These are phyloP conservation scores for Caenorhabditis virilis DNA, from an alignment of 2,888 invertebrate species.

Conservation along the genomic window DNA sequence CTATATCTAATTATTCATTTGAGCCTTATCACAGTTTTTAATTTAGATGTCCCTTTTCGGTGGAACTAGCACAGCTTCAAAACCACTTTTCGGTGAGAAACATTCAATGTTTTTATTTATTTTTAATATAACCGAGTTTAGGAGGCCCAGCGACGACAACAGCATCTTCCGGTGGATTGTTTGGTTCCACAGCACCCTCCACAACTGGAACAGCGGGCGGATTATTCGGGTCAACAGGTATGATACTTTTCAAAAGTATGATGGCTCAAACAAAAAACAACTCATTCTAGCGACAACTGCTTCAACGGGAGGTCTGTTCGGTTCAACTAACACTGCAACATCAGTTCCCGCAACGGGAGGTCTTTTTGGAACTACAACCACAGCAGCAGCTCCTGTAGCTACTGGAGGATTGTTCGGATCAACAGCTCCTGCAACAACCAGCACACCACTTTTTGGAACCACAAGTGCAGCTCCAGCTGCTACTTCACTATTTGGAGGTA, in stretches of 20 bases:
- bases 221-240: not conserved
- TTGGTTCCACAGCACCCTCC: conserved; percentile 12
- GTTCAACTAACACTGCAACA: conserved; percentile 30
- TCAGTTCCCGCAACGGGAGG: conserved; percentile 4
- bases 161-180: conserved; percentile 6
- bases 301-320: conserved; percentile 23
- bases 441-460: no score
- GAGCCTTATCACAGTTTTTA: no score
- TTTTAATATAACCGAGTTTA: no score
- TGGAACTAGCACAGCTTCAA: conserved; percentile 17
- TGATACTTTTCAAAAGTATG: not conserved
- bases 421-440: conserved; percentile 13
- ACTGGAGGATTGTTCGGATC: conserved; percentile 36
- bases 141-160: conserved; percentile 33
- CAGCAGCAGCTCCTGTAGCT: conserved; percentile 3
- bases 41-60: conserved; percentile 29
- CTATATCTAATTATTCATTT: not conserved
- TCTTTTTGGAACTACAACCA: conserved; percentile 15
- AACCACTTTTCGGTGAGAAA: not conserved
- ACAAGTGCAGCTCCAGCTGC: no score
- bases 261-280: not conserved
- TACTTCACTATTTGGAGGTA: no score
- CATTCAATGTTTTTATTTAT: no score
- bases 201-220: conserved; percentile 9
- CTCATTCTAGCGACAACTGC: conserved; percentile 4